phyloP scores from a whole-genome alignment of 1,140 invertebrate species.

The Drosophila suzukii region DNA sequence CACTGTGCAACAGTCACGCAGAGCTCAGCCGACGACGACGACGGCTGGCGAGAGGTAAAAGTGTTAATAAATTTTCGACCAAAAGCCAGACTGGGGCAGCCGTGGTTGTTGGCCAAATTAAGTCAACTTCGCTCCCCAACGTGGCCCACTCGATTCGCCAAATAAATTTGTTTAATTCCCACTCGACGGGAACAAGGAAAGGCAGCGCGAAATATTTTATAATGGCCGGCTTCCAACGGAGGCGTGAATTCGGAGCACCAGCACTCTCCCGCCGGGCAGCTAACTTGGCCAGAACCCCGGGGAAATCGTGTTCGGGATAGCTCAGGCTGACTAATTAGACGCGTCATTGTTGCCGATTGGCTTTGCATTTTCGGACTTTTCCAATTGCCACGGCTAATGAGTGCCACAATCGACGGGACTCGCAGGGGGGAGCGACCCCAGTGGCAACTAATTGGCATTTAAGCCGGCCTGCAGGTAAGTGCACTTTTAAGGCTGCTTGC shows the following conservation, averaged over 20 bases:
- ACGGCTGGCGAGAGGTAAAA: conserved; percentile 50
- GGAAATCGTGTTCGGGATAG: conserved; percentile 66
- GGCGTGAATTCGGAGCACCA: conserved; percentile 38
- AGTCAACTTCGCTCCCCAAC: conserved; percentile 52
- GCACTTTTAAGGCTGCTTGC: conserved; percentile 55
- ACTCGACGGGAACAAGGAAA: conserved; percentile 47
- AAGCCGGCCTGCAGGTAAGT: conserved; percentile 58
- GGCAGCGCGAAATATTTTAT: conserved; percentile 72
- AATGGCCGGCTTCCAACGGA: conserved; percentile 28
- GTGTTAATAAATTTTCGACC: conserved; percentile 75
- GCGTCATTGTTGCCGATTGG: conserved; percentile 78
- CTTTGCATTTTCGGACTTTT: conserved; percentile 72
- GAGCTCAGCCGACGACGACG: conserved; percentile 31
- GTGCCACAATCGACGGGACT: conserved; percentile 16
- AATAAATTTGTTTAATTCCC: conserved; percentile 81
- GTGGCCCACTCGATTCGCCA: conserved; percentile 59
- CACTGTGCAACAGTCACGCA: conserved; percentile 72
- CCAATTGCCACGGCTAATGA: conserved; percentile 74
- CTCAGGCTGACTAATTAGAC: conserved; percentile 75
- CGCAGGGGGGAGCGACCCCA: conserved; percentile 23
- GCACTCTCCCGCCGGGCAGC: conserved; percentile 9
- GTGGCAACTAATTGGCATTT: conserved; percentile 78
- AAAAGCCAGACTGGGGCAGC: conserved; percentile 23
- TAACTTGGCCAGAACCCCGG: conserved; percentile 21
- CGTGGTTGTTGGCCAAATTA: conserved; percentile 61